Evolutionary conservation across 1,140 invertebrate genomes (phyloP).

Genomic region (Physella acuta): DNA sequence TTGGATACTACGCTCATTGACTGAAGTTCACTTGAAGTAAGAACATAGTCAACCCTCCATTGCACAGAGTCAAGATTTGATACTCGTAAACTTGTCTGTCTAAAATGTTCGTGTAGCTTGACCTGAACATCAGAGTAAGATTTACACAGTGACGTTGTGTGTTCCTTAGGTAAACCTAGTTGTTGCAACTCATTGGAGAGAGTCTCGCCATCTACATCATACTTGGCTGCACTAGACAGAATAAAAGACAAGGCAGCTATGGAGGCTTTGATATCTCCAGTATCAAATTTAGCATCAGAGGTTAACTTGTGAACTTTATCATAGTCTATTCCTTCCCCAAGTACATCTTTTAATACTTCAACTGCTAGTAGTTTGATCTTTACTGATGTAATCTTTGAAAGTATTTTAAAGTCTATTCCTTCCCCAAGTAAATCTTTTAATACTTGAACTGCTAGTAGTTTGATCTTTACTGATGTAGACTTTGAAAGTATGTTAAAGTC

Average conservation of each 20-base stretch:
- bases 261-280: constrained; percentile 70
- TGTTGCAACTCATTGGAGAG: constrained; percentile 76
- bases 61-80: constrained; percentile 45
- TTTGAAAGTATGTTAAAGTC: too few species aligned
- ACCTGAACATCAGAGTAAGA: constrained; percentile 46
- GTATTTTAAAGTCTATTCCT: too few species aligned
- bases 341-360: constrained; percentile 67
- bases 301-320: constrained; percentile 67
- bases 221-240: constrained; percentile 69
- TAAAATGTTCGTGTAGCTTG: constrained; percentile 44
- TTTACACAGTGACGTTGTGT: constrained; percentile 47
- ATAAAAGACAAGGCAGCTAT: constrained; percentile 74
- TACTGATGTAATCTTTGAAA: too few species aligned
- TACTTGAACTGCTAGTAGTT: too few species aligned
- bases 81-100: constrained; percentile 46
- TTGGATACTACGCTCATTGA: constrained; percentile 51
- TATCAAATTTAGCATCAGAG: constrained; percentile 67
- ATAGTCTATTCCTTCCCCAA: constrained; percentile 67
- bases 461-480: too few species aligned
- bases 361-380: too few species aligned
- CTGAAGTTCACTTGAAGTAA: constrained; percentile 40
- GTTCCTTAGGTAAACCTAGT: constrained; percentile 70
- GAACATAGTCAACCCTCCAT: constrained; percentile 50
- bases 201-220: constrained; percentile 66
- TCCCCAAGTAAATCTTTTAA: too few species aligned